These are phyloP conservation scores for Malacoraja senta DNA, from an alignment of 2,797 vertebrate species.

Conservation along the genomic window DNA sequence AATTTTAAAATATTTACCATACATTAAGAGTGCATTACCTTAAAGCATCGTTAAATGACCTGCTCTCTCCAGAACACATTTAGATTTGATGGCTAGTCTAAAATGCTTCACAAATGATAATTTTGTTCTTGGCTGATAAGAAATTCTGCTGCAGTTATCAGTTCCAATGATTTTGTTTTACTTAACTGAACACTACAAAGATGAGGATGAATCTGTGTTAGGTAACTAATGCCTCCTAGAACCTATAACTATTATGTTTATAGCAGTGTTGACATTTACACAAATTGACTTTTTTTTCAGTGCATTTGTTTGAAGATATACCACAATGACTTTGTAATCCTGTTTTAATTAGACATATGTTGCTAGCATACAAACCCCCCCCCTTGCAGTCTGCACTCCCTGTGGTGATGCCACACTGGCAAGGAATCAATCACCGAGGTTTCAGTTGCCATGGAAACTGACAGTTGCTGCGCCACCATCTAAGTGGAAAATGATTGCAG, in stretches of 20 bases:
- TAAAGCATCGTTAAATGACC: not conserved
- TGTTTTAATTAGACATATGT: conserved; percentile 95
- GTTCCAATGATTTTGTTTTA: conserved; percentile 34
- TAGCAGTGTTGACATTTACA: conserved; percentile 77
- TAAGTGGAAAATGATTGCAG: conserved; percentile 91
- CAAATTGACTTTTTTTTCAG: conserved; percentile 68
- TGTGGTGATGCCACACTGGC: conserved; percentile 86
- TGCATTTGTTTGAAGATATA: conserved; percentile 82
- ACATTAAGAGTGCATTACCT: not conserved
- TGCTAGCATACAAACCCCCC: conserved; percentile 61
- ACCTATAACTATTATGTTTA: conserved; percentile 51
- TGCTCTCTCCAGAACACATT: not conserved
- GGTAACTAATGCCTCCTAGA: conserved; percentile 7
- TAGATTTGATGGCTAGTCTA: not conserved
- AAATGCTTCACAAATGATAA: conserved; percentile 23
- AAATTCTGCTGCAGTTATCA: conserved; percentile 30
- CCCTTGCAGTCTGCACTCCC: conserved; percentile 69
- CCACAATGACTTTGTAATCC: conserved; percentile 79
- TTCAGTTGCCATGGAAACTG: conserved; percentile 83
- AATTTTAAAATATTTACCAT: conserved; percentile 29
- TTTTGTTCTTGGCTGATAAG: conserved; percentile 29
- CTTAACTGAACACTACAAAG: not conserved
- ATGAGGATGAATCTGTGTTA: not conserved
- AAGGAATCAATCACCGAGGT: conserved; percentile 90
- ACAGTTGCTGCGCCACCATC: conserved; percentile 80